Evolutionary conservation across 2,888 invertebrate genomes (phyloP).

Genomic region (Drosophila testacea): DNA sequence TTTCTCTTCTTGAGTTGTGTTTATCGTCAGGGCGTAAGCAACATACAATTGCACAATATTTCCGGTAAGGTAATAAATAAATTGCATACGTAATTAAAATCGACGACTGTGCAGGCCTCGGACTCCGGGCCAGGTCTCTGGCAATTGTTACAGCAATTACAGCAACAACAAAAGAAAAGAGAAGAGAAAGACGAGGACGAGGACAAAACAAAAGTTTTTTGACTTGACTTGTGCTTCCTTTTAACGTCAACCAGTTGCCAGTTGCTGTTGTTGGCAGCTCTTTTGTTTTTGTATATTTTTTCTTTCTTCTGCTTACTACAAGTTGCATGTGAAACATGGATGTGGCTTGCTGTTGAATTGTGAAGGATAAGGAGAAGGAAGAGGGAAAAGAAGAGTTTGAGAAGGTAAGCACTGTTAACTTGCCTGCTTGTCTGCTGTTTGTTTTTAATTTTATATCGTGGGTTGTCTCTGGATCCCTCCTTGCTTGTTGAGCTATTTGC

Average conservation of each 20-base stretch:
- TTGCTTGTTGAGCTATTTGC: constrained; percentile 73
- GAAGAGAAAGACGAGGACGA: constrained; percentile 5
- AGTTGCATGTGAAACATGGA: constrained; percentile 75
- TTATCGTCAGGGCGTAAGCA: constrained; percentile 42
- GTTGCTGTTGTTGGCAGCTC: constrained; percentile 55
- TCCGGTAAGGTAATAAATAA: constrained; percentile 80
- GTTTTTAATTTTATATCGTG: constrained; percentile 70
- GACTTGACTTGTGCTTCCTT: constrained; percentile 78
- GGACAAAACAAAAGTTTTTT: constrained; percentile 65
- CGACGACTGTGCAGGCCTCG: constrained; percentile 73
- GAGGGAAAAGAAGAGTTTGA: neutral
- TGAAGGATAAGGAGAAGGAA: too few species aligned
- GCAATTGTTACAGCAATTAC: constrained; percentile 70
- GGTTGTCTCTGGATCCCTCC: constrained; percentile 54
- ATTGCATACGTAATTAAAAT: constrained; percentile 82
- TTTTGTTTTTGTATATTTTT: constrained; percentile 31
- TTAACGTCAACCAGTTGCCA: constrained; percentile 75
- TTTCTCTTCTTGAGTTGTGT: constrained; percentile 1
- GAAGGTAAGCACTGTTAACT: constrained; percentile 60
- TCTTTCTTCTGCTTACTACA: constrained; percentile 29
- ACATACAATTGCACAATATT: constrained; percentile 78
- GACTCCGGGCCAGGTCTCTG: constrained; percentile 14
- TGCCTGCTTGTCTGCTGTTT: constrained; percentile 59
- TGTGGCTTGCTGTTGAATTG: constrained; percentile 45
- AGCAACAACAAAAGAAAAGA: constrained; percentile 47